Evolutionary conservation across 2,113 vertebrate genomes (phyloP), one percentile per base, ranked within the genome.

Genomic region (Gadus macrocephalus): DNA sequence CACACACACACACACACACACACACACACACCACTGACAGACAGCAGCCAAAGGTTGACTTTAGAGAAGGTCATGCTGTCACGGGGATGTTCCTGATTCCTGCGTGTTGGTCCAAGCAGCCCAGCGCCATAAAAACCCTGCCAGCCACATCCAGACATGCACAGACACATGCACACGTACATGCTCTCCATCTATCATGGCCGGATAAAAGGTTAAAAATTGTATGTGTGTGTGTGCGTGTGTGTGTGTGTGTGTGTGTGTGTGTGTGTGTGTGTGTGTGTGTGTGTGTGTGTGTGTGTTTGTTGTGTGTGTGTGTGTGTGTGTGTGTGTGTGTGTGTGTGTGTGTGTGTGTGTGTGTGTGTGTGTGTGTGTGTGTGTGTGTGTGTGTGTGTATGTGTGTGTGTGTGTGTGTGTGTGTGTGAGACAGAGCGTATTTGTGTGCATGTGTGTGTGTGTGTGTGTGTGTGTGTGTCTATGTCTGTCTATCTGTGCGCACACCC

Each of bases 41-140:
- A 77, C 75, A 78, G 35, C 70, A 69, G 69, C 49, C 70, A 74
- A 81, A 72, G 56, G 42, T 58, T 53, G 53, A 64, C 72, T 58
- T 71, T n/a, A 49, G 42, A 79, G 77, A 85, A 83, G 74, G 82
- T 74, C 74, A 74, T 73, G 59, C 66, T 70, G 60, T 72, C 67
- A 60, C 58, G 60, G 19, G 56, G 63, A 42, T 73, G 68, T 78
- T 74, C 81, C 66, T 66, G 71, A 78, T 53, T 55, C 64, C 62
- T 59, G 55, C 4, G 67, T 69, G 61, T 71, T 35, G 73, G 14
- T 55, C 42, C 42, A 15, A 73, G 27, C 6, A 27, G 4, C 7
- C 15, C 3, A 27, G 25, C 2, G 3, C 72, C 28, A 17, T 72
- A 59, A 66, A 25, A 28, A 65, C n/a, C 38, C 63, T 56, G 4